These are phyloP conservation scores for Cyphomyrus plagiostoma DNA, from an alignment of 2,113 vertebrate species.

Conservation along the genomic window DNA sequence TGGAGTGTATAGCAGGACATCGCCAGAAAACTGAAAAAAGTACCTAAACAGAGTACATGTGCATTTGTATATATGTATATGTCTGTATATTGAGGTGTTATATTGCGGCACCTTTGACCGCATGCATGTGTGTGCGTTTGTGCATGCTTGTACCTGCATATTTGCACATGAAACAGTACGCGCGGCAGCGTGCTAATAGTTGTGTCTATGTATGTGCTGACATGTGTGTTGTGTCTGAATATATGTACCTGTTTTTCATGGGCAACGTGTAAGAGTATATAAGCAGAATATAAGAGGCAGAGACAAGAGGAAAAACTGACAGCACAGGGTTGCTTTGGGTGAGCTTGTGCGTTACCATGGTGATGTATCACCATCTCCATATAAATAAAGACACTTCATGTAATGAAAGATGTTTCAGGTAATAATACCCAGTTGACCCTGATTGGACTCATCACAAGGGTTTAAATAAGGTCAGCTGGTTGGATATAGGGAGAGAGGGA, in stretches of 20 bases:
- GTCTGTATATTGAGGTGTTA: neutral
- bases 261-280: neutral
- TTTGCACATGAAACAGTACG: neutral
- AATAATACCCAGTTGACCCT: neutral
- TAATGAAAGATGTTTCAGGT: neutral
- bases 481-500: neutral
- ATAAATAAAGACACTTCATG: neutral
- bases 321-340: neutral
- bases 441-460: neutral
- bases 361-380: neutral
- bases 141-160: neutral
- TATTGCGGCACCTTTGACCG: neutral
- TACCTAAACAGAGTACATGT: neutral
- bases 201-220: neutral
- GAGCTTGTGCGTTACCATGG: neutral
- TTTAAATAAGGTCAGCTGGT: neutral
- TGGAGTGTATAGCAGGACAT: neutral
- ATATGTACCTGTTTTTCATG: neutral
- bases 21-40: neutral
- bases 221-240: neutral
- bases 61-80: neutral
- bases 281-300: neutral
- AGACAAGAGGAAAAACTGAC: neutral
- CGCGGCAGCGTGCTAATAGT: neutral
- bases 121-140: neutral